Evolutionary conservation across 2,888 invertebrate genomes (phyloP).

Genomic region (Athalia circularis): DNA sequence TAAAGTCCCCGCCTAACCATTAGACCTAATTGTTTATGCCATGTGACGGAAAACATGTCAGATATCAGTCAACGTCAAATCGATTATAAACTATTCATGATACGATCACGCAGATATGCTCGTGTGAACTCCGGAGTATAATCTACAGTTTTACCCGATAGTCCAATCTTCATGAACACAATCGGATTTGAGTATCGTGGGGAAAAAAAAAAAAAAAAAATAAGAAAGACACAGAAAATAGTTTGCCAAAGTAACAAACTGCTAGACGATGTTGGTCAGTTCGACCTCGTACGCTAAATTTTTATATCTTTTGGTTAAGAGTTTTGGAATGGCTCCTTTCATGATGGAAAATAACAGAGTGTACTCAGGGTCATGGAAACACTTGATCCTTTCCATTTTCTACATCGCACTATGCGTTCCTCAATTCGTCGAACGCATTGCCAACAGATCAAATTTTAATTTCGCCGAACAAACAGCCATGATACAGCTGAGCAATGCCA

Average conservation of each 20-base stretch:
- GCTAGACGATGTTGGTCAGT: background rate
- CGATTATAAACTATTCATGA: too few relatives aligned
- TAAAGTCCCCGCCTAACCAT: too few relatives aligned
- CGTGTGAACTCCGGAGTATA: too few relatives aligned
- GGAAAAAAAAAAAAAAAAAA: background rate
- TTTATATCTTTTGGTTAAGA: slow-evolving; percentile 1
- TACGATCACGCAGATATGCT: too few relatives aligned
- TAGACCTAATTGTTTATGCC: too few relatives aligned
- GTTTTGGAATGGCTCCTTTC: slow-evolving; percentile 23
- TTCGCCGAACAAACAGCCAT: background rate
- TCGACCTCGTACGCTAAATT: slow-evolving; percentile 1
- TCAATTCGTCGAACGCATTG: background rate
- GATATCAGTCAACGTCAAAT: too few relatives aligned
- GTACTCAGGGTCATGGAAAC: background rate
- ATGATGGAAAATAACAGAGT: background rate
- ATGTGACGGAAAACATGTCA: too few relatives aligned
- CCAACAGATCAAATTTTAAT: background rate
- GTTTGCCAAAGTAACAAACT: background rate
- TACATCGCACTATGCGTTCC: background rate
- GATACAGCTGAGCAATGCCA: background rate
- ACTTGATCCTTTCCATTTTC: background rate
- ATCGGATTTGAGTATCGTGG: background rate
- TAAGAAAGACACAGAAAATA: background rate
- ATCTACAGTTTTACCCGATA: too few relatives aligned
- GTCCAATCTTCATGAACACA: too few relatives aligned